A percentile compares a stretch with the other conserved stretches of the same genome.
phyloP scores from a whole-genome alignment of 2,797 vertebrate species.

The Malacoraja senta region DNA sequence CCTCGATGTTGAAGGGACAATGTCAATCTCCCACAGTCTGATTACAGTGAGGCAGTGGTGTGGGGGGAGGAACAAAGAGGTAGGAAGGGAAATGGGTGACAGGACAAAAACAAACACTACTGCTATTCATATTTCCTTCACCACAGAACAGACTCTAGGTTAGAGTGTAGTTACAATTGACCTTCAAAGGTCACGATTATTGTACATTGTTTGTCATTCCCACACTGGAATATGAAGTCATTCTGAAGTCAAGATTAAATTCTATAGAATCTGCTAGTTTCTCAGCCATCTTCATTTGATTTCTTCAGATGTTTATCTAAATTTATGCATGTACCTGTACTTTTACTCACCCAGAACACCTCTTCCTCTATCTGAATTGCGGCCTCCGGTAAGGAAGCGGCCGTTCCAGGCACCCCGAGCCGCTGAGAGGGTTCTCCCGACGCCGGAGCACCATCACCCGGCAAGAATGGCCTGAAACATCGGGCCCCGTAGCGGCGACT shows the following conservation, averaged over 20 bases:
- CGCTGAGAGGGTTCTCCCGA: no score
- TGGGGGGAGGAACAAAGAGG: no score
- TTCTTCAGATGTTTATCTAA: not conserved
- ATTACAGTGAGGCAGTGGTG: no score
- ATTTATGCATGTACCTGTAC: not conserved
- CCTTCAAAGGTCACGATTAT: not conserved
- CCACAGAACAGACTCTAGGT: not conserved
- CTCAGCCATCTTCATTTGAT: not conserved
- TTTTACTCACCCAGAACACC: not conserved
- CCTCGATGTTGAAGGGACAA: not conserved
- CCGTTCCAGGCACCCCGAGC: no score
- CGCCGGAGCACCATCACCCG: no score
- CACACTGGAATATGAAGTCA: not conserved
- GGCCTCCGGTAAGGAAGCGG: no score
- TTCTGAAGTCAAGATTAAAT: not conserved
- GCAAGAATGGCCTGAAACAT: no score
- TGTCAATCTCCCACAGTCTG: no score
- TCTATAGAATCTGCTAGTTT: not conserved
- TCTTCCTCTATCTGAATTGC: not conserved
- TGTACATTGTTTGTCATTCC: not conserved
- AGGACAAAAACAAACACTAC: not conserved
- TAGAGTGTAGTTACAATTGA: not conserved
- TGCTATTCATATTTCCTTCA: not conserved
- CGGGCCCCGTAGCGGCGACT: no score
- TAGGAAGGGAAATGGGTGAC: no score